Evolutionary conservation across 35 echinoderm and acorn worm species (phyloP).

Genomic region (Acanthaster planci): DNA sequence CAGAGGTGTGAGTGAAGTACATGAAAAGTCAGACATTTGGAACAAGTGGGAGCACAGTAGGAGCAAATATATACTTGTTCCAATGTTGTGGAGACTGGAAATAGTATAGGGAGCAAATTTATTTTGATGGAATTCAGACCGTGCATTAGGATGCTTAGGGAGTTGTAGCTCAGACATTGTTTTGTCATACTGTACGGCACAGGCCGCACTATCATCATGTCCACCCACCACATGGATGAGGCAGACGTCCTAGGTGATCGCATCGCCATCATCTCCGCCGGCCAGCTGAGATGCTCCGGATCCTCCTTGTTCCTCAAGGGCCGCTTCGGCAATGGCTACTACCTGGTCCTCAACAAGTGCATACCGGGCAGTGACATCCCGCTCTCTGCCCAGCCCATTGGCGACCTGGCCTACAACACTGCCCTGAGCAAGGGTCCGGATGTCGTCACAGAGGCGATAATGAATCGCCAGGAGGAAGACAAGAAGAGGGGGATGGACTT

Average conservation of each 20-base stretch:
- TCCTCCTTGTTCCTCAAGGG: constrained; percentile 93
- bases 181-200: not conserved
- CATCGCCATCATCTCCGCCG: constrained; percentile 92
- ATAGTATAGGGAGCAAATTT: too few relatives aligned
- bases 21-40: too few relatives aligned
- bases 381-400: not conserved
- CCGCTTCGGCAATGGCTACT: constrained; percentile 84
- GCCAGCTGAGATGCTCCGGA: constrained; percentile 79
- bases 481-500: not conserved
- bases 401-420: not conserved
- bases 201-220: constrained; percentile 95
- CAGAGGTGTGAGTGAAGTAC: too few relatives aligned
- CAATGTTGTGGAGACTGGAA: too few relatives aligned
- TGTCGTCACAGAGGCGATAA: not conserved
- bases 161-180: too few relatives aligned
- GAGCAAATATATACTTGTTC: too few relatives aligned
- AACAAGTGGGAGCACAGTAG: too few relatives aligned
- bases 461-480: not conserved
- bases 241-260: constrained; percentile 89
- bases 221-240: constrained; percentile 98
- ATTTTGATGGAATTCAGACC: too few relatives aligned
- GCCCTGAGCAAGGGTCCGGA: not conserved
- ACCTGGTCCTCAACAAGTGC: constrained; percentile 85
- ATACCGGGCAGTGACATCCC: constrained; percentile 19
- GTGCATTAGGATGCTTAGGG: too few relatives aligned